Conservation (phyloP, 35 echinoderm and acorn worm species). For the Apostichopus parvimensis region DNA sequence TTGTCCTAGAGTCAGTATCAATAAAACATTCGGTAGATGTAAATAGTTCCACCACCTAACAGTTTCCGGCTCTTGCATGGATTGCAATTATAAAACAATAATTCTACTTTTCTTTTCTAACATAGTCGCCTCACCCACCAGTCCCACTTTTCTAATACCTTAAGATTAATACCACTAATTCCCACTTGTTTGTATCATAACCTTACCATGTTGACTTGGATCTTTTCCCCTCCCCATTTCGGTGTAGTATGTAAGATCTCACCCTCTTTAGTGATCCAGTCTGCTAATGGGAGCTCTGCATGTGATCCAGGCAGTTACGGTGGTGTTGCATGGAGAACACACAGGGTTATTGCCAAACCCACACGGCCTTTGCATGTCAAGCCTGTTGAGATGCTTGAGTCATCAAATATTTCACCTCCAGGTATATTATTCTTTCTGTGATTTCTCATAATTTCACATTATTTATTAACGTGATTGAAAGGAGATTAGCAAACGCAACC, state of each 20-base stretch:
- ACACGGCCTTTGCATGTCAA: conserved; percentile 22
- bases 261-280: conserved; percentile 10
- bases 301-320: conserved; percentile 4
- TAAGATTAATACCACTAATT: not conserved
- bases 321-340: conserved; percentile 16
- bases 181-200: not conserved
- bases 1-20: too few species aligned
- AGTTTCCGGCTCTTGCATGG: too few species aligned
- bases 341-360: not conserved
- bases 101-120: too few species aligned
- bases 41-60: too few species aligned
- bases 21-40: too few species aligned
- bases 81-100: too few species aligned
- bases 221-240: conserved; percentile 32
- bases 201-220: not conserved
- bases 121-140: too few species aligned
- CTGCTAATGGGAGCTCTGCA: conserved; percentile 22
- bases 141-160: too few species aligned
- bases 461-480: too few species aligned
- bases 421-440: conserved; percentile 2
- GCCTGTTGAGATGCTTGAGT: conserved; percentile 9
- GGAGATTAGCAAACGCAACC: too few species aligned
- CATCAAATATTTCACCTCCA: not conserved
- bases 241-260: conserved; percentile 34
- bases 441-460: not conserved